Base-by-base conservation (phyloP, 1,140 invertebrate species). In the Episyrphus balteatus region DNA sequence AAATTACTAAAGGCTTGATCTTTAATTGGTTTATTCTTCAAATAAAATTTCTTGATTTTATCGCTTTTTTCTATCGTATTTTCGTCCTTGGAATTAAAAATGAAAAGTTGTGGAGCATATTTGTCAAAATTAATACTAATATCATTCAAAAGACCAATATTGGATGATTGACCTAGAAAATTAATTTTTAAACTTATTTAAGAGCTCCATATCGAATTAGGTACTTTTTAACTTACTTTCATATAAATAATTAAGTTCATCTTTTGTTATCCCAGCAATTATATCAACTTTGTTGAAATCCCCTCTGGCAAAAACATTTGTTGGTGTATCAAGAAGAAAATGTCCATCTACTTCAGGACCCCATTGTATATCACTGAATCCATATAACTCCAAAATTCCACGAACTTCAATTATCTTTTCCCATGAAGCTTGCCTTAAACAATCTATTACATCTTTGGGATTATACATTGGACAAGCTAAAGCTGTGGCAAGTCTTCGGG, bases 251-350 rank as follows among this genome's bases (percentile, higher is more conserved):
- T 26, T 26, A 6, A 36, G 78, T 58, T 83, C 81, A 45, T 80
- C 72, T 43, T 72, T 65, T 0, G 75, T 80, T 12, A 76, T 59
- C 32, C 79, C 79, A 54, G 74, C 69, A 14, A 83, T 74, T 21
- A 77, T 54, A 1, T 81, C 81, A 8, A 81, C 74, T 31, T 77
- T 68, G 12, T 74, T 51, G 48, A 81, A 72, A 17, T 75, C 67
- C 13, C 75, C 75, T 30, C 69, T 49, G 18, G 58, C 53, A 3
- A 82, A 70, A 1, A 77, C 54, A 30, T 74, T 66, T 14, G 67
- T 48, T 54, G 5, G 82, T 70, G 1, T 77, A 13, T 69, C 71
- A 0, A 72, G 54, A 18, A 84, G 58, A 58, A 82, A 83, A 55
- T 79, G 74, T 31, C 13, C 13, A 6, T 43, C 42, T 26, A 43